Conservation (phyloP, 2,888 invertebrate genomes). For the Nymphalis urticae region DNA sequence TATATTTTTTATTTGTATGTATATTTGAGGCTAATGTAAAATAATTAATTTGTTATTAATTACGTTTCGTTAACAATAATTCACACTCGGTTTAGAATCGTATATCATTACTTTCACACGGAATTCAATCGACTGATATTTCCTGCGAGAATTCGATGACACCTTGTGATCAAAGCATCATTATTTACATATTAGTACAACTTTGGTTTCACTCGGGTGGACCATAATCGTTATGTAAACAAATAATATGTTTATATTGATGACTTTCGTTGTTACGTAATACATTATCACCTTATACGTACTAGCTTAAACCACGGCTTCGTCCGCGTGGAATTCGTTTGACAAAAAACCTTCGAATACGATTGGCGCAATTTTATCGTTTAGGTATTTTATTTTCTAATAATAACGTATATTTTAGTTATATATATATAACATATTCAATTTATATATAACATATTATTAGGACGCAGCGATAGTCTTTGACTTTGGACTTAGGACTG, state of each 20-base stretch:
- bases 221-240: conserved; percentile 12
- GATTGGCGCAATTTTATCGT: neutral
- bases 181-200: conserved; percentile 50
- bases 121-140: conserved; percentile 56
- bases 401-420: no score
- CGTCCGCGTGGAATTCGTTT: neutral
- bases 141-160: conserved; percentile 49
- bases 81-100: no score
- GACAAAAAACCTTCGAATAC: no score
- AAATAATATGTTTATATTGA: conserved; percentile 16
- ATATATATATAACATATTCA: no score
- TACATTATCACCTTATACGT: neutral
- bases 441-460: no score
- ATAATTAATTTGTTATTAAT: no score
- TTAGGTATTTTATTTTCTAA: neutral
- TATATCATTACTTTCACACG: conserved; percentile 47
- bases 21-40: no score
- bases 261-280: conserved; percentile 9
- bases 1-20: no score
- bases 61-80: no score
- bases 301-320: neutral
- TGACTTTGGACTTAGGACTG: no score
- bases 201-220: conserved; percentile 17
- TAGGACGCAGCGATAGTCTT: no score
- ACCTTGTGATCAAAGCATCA: conserved; percentile 65